Percentiles rank a stretch among this genome's conserved stretches.
Conservation (phyloP, 2,888 invertebrate species). For the Heliconius ethilla region DNA sequence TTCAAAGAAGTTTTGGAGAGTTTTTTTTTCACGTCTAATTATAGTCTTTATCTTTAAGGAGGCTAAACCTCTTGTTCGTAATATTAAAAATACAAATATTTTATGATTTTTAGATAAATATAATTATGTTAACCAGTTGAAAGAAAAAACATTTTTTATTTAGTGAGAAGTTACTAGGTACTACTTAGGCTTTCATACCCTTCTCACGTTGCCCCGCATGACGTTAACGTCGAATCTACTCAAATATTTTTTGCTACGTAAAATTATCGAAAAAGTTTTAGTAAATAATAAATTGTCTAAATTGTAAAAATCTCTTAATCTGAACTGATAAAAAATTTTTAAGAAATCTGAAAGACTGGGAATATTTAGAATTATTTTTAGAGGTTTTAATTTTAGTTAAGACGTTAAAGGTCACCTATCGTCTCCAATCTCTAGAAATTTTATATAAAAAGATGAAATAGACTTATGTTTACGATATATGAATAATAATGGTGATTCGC, state of each 20-base stretch:
- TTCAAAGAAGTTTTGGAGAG: neutral
- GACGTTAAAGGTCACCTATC: neutral
- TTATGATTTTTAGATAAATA: no score
- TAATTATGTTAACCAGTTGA: no score
- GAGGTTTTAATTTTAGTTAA: neutral
- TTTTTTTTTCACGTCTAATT: neutral
- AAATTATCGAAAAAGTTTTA: slow-evolving; percentile 1
- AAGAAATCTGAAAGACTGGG: neutral
- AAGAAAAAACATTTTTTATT: no score
- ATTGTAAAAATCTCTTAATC: no score
- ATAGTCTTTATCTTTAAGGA: neutral
- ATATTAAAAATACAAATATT: no score
- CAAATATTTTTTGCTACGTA: neutral
- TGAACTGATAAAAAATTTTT: neutral
- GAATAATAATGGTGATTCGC: neutral
- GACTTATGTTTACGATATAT: neutral
- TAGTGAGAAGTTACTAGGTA: no score
- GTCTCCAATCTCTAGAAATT: no score
- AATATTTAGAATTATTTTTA: neutral
- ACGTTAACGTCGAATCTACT: neutral
- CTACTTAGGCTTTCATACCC: neutral
- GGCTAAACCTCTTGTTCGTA: no score
- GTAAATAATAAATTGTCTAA: no score
- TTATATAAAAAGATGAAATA: no score
- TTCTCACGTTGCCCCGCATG: neutral